Conservation (phyloP, 2,797 vertebrate species). For the Pangasius larnaudii region DNA sequence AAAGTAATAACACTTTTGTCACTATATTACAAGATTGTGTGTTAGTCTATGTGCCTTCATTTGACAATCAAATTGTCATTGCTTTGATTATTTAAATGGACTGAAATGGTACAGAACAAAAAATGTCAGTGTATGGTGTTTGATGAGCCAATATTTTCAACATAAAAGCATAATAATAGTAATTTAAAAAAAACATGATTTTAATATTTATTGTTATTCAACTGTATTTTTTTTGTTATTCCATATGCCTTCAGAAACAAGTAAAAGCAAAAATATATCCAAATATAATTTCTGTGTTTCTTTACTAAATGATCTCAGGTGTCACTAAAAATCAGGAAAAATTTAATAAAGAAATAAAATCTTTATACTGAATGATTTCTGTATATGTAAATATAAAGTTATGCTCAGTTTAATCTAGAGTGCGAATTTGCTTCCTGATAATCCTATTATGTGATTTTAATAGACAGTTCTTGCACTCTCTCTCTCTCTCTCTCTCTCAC, state of each 20-base stretch:
- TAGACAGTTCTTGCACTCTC: background rate
- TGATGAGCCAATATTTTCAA: background rate
- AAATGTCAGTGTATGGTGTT: background rate
- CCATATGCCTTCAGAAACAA: constrained; percentile 7
- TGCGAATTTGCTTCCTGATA: constrained; percentile 22
- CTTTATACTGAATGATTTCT: background rate
- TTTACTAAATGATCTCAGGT: background rate
- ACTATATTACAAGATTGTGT: constrained; percentile 34
- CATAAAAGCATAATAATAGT: constrained; percentile 12
- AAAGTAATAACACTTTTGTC: constrained; percentile 25
- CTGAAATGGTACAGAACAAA: constrained; percentile 15
- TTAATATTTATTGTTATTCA: background rate
- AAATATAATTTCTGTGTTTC: background rate
- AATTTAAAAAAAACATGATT: background rate
- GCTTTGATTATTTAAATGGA: constrained; percentile 22
- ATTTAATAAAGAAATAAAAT: background rate
- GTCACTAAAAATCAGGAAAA: background rate
- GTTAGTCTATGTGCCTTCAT: constrained; percentile 34
- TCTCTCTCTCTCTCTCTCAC: background rate
- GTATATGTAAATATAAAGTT: background rate
- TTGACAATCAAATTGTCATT: constrained; percentile 40
- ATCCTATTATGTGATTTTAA: constrained; percentile 19
- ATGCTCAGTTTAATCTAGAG: background rate
- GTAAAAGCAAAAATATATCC: constrained; percentile 27
- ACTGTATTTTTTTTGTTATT: constrained; percentile 19